These are phyloP conservation scores for Bovichtus diacanthus DNA, from an alignment of 2,797 vertebrate species.

Conservation along the genomic window DNA sequence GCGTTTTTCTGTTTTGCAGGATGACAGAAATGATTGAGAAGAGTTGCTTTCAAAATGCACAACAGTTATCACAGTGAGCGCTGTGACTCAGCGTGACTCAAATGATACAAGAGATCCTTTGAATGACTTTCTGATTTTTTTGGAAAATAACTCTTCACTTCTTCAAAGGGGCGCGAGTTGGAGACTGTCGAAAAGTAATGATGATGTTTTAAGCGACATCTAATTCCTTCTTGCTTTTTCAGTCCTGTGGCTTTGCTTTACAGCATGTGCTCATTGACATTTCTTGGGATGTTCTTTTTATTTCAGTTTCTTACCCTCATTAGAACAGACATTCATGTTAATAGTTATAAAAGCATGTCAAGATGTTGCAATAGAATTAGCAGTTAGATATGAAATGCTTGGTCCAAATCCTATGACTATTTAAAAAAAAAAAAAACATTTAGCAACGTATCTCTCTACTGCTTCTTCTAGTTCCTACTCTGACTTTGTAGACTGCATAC, in stretches of 20 bases:
- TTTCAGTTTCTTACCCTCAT: constrained; percentile 22
- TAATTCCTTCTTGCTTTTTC: neutral
- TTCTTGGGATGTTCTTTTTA: neutral
- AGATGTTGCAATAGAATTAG: neutral
- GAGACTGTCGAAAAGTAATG: neutral
- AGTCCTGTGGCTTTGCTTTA: neutral
- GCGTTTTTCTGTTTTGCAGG: neutral
- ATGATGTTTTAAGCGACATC: constrained; percentile 3
- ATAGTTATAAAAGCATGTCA: neutral
- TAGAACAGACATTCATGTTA: constrained; percentile 20
- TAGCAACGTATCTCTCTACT: neutral
- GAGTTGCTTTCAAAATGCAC: constrained; percentile 20
- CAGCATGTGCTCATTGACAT: constrained; percentile 13
- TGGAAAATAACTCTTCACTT: neutral
- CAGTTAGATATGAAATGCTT: neutral
- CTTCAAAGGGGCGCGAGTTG: constrained; percentile 9
- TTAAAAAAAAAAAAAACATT: neutral
- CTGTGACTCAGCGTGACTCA: constrained; percentile 29
- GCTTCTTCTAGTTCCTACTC: neutral
- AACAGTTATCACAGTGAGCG: constrained; percentile 35
- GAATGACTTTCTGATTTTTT: constrained; percentile 49
- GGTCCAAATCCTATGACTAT: neutral
- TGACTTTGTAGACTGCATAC: neutral
- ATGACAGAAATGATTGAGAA: constrained; percentile 6
- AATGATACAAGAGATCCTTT: constrained; percentile 20